phyloP scores from a whole-genome alignment of 2,113 vertebrate genomes.

The Ochotona princeps region DNA sequence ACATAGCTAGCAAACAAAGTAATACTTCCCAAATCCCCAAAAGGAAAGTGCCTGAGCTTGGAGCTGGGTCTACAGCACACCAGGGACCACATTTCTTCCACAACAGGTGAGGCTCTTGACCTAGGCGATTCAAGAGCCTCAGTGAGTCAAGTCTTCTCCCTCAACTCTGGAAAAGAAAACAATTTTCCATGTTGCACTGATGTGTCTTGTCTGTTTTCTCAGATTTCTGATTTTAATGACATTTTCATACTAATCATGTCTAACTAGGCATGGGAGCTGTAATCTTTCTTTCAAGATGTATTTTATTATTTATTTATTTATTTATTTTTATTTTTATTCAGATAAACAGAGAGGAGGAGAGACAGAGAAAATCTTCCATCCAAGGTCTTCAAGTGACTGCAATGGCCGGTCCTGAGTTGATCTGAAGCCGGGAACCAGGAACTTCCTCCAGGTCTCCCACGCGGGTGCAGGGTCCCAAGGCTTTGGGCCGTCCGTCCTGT shows the following conservation, averaged over 20 bases:
- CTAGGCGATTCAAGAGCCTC: neutral
- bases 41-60: neutral
- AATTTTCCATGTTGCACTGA: neutral
- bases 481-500: too few species aligned
- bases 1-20: neutral
- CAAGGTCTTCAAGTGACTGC: too few species aligned
- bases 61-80: accelerated
- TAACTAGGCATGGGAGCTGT: neutral
- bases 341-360: too few species aligned
- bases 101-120: neutral
- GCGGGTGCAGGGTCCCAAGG: too few species aligned
- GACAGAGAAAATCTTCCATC: too few species aligned
- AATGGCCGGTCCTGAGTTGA: too few species aligned
- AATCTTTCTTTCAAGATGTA: neutral
- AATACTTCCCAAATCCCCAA: too few species aligned
- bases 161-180: neutral
- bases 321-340: too few species aligned
- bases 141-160: neutral
- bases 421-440: too few species aligned
- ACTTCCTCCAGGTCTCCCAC: too few species aligned
- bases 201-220: neutral
- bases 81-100: neutral
- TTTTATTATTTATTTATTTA: too few species aligned
- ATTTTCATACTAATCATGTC: neutral
- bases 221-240: neutral